Percentiles rank a stretch among this genome's conserved stretches.
Conservation (phyloP, 2,113 vertebrate genomes). For the Alethe diademata region DNA sequence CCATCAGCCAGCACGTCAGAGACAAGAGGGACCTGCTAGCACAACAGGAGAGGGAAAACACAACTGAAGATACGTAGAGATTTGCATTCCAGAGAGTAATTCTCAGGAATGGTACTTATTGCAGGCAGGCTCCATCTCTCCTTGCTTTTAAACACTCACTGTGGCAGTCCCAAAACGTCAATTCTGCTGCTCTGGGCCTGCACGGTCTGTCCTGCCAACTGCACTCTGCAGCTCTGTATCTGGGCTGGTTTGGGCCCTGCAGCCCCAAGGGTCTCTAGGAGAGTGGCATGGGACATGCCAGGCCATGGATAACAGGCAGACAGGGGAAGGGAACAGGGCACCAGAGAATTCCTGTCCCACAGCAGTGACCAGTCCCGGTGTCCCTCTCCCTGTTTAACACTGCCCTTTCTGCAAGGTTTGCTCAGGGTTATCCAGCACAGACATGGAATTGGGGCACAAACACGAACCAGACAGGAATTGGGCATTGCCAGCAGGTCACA, state of each 20-base stretch:
- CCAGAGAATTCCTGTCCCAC: no score
- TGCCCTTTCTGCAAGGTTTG: neutral
- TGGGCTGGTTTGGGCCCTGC: neutral
- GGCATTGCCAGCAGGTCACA: neutral
- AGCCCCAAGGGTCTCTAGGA: fast-evolving
- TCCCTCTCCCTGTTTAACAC: neutral
- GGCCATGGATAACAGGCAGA: neutral
- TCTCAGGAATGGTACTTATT: neutral
- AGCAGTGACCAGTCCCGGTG: neutral
- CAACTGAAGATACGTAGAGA: neutral
- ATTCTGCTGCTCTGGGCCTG: neutral
- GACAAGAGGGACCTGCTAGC: neutral
- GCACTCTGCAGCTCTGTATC: neutral
- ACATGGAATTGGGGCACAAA: neutral
- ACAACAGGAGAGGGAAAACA: neutral
- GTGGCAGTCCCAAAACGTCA: fast-evolving
- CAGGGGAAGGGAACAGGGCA: neutral
- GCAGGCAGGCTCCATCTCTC: neutral
- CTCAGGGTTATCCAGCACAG: neutral
- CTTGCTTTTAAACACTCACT: neutral
- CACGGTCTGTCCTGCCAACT: neutral
- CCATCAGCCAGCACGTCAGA: neutral
- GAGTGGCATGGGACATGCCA: neutral
- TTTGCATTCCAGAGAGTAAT: neutral
- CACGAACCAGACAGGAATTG: neutral